These are phyloP conservation scores for Neolamprologus caudopunctatus DNA, from an alignment of 2,113 vertebrate genomes.

Conservation along the genomic window DNA sequence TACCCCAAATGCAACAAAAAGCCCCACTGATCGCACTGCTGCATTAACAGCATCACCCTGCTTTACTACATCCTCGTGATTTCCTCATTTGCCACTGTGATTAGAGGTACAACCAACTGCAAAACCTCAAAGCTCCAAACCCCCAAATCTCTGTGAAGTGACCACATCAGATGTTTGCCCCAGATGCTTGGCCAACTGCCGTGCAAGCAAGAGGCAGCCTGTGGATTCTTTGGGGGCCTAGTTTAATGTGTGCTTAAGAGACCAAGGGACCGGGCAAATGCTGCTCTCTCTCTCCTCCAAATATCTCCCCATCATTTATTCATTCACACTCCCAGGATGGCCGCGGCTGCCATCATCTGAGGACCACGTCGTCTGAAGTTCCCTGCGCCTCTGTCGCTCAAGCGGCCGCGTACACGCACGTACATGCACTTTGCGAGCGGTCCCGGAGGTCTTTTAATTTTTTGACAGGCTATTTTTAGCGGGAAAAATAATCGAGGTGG, in stretches of 20 bases:
- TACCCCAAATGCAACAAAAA: background rate
- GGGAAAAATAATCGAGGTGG: conserved; percentile 76
- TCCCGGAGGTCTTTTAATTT: conserved; percentile 76
- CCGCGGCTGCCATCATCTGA: conserved; percentile 43
- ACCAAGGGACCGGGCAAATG: conserved; percentile 21
- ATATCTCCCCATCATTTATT: conserved; percentile 69
- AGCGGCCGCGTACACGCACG: background rate
- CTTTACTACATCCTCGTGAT: background rate
- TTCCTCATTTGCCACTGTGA: conserved; percentile 15
- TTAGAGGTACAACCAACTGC: conserved; percentile 19
- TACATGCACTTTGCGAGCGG: conserved; percentile 55
- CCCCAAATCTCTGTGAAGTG: conserved; percentile 7
- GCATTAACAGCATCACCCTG: background rate
- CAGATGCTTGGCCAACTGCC: conserved; percentile 42
- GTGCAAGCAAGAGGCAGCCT: background rate
- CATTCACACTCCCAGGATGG: conserved; percentile 46
- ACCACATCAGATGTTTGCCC: conserved; percentile 52
- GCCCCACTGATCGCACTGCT: background rate
- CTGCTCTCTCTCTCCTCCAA: conserved; percentile 32
- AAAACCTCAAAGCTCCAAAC: conserved; percentile 20
- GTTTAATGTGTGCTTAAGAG: conserved; percentile 58
- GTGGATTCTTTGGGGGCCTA: conserved; percentile 22
- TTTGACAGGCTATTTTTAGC: conserved; percentile 76
- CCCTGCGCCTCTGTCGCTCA: conserved; percentile 38
- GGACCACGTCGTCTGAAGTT: conserved; percentile 37